Evolutionary conservation across 92 coral and sea anemone species (phyloP).

Genomic region (Plumapathes pennacea): DNA sequence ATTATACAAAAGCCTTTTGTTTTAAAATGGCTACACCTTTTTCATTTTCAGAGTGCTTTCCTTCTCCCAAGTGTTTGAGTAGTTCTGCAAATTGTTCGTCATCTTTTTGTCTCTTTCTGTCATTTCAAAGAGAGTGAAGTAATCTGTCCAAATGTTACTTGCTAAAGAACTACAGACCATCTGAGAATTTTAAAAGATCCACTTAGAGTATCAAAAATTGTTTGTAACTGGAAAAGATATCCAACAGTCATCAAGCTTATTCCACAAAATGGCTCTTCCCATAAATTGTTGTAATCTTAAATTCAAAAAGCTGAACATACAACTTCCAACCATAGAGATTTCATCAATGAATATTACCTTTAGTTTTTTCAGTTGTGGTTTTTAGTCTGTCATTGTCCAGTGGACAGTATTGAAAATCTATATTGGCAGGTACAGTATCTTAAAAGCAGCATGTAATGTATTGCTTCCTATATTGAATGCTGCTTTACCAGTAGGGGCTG

Average conservation of each 20-base stretch:
- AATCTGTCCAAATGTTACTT: constrained; percentile 32
- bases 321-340: constrained; percentile 45
- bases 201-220: constrained; percentile 14
- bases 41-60: constrained; percentile 44
- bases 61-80: constrained; percentile 51
- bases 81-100: constrained; percentile 53
- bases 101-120: constrained; percentile 67
- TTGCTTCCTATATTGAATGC: too few species aligned
- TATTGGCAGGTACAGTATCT: constrained; percentile 43
- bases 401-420: constrained; percentile 27
- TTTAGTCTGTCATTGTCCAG: constrained; percentile 41
- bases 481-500: too few species aligned
- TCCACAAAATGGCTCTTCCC: constrained; percentile 46
- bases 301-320: constrained; percentile 41
- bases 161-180: constrained; percentile 44
- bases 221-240: constrained; percentile 36
- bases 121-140: constrained; percentile 28
- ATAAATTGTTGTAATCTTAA: constrained; percentile 31
- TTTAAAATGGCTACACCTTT: too few species aligned
- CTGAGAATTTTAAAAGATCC: constrained; percentile 37
- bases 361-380: constrained; percentile 14
- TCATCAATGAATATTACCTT: constrained; percentile 42
- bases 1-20: constrained; percentile 17
- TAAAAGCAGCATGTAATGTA: too few species aligned
- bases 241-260: constrained; percentile 43